These are phyloP conservation scores for Apotomis betuletana DNA, from an alignment of 2,888 invertebrate genomes.

Conservation along the genomic window DNA sequence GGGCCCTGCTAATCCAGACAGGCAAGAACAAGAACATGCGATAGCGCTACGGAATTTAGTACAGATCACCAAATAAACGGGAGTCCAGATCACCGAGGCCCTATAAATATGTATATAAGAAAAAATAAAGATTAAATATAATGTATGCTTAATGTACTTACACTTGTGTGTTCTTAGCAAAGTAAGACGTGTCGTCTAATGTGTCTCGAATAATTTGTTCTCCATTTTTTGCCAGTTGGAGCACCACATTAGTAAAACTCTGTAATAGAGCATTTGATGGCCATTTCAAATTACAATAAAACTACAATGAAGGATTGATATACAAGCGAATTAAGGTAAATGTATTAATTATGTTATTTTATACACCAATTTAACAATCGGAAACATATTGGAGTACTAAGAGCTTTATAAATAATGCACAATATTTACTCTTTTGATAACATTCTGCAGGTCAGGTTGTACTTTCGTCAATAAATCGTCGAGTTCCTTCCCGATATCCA, in stretches of 20 bases:
- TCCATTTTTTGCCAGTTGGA: constrained; percentile 78
- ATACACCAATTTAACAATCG: neutral
- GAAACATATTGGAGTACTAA: constrained; percentile 6
- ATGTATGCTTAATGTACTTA: constrained; percentile 59
- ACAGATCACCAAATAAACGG: too few species aligned
- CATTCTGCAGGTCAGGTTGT: constrained; percentile 83
- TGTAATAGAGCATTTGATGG: constrained; percentile 54
- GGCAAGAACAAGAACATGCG: too few species aligned
- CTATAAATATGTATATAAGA: neutral
- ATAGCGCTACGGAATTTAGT: too few species aligned
- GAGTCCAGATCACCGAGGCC: too few species aligned
- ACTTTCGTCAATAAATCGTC: constrained; percentile 76
- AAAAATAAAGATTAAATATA: neutral
- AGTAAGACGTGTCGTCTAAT: constrained; percentile 81
- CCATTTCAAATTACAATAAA: neutral
- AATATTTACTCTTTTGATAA: constrained; percentile 83
- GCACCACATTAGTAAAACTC: constrained; percentile 84
- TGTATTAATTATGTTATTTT: neutral
- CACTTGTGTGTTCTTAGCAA: constrained; percentile 84
- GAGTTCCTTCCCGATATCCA: constrained; percentile 79
- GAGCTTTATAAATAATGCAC: constrained; percentile 21
- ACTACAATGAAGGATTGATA: neutral
- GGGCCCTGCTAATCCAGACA: too few species aligned
- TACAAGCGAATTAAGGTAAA: neutral
- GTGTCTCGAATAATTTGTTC: constrained; percentile 74